phyloP scores from a whole-genome alignment of 2,888 invertebrate genomes.

The Stomorhina lunata region DNA sequence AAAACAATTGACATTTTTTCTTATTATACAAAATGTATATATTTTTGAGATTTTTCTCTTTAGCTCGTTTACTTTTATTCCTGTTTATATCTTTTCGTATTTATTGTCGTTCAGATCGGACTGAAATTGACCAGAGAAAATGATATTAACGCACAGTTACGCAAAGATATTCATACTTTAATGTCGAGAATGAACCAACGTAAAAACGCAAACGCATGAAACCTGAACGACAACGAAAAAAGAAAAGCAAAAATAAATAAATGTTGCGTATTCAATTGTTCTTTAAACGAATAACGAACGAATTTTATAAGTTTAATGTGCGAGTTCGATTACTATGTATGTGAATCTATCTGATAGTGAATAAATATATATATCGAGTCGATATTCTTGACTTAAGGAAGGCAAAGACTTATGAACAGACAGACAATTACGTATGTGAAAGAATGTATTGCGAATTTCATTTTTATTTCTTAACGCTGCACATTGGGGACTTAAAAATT shows the following conservation, averaged over 20 bases:
- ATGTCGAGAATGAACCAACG: no score
- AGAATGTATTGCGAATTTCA: neutral
- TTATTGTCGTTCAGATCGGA: neutral
- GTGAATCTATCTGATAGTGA: neutral
- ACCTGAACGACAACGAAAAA: neutral
- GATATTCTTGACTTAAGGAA: neutral
- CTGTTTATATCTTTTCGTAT: neutral
- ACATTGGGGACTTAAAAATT: neutral
- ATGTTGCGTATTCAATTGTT: constrained; percentile 45
- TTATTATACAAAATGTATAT: constrained; percentile 42
- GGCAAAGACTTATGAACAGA: neutral
- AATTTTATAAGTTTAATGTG: constrained; percentile 28
- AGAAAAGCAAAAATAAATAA: neutral
- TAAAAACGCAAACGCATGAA: constrained; percentile 34
- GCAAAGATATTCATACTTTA: neutral
- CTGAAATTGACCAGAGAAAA: constrained; percentile 13
- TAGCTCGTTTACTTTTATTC: neutral
- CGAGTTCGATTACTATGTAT: neutral
- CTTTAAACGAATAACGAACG: constrained; percentile 40
- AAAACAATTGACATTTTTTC: constrained; percentile 59
- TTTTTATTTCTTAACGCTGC: neutral
- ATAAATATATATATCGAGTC: no score
- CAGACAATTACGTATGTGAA: neutral
- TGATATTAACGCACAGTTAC: neutral
- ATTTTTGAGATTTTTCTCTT: neutral